Conservation (phyloP, 2,797 vertebrate genomes). For the Craterocephalus amniculus region DNA sequence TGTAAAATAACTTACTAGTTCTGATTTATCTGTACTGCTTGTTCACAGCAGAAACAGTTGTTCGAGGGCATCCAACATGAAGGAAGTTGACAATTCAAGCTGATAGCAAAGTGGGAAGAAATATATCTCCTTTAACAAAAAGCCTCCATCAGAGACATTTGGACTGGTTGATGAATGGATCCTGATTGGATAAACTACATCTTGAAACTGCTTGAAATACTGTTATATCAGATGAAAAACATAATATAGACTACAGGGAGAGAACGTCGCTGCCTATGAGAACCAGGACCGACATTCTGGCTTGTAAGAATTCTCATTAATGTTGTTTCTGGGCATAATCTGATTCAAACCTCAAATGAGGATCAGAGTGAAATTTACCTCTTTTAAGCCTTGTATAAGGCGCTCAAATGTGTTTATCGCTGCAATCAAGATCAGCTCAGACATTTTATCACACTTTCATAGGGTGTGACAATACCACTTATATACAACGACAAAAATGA, state of each 20-base stretch:
- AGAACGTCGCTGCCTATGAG: conserved; percentile 6
- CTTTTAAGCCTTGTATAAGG: conserved; percentile 41
- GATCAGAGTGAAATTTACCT: conserved; percentile 54
- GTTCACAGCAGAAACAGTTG: too few species aligned
- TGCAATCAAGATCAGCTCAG: conserved; percentile 39
- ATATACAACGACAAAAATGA: neutral
- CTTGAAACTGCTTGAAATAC: neutral
- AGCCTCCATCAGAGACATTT: neutral
- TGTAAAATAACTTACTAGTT: too few species aligned
- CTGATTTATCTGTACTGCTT: too few species aligned
- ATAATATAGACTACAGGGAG: conserved; percentile 7
- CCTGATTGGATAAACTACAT: neutral
- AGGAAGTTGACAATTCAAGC: too few species aligned
- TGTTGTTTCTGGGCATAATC: conserved; percentile 48
- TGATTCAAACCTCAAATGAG: conserved; percentile 54
- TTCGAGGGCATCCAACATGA: too few species aligned
- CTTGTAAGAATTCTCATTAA: conserved; percentile 22
- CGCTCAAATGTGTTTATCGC: conserved; percentile 45
- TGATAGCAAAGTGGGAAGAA: too few species aligned
- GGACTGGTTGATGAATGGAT: neutral
- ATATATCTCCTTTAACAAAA: neutral
- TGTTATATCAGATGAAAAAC: conserved; percentile 15
- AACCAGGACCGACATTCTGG: conserved; percentile 16
- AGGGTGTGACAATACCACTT: conserved; percentile 39
- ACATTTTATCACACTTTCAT: conserved; percentile 48